Evolutionary conservation across 1,140 invertebrate species (phyloP), one percentile per base, ranked within the genome.

Genomic region (Dendrolimus kikuchii): DNA sequence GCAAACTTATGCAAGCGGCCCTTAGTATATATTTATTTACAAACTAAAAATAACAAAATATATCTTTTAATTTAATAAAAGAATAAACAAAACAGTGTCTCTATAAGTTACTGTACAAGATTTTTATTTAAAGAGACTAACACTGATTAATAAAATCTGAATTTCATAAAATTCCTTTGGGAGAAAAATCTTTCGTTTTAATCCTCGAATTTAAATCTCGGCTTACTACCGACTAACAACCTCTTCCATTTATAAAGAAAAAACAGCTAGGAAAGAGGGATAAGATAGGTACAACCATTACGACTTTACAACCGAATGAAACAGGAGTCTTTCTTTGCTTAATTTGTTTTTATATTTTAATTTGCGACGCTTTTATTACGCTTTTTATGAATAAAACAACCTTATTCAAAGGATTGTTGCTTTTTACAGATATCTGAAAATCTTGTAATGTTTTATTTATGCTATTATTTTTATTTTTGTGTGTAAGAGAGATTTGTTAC

Each of bases 321-420:
- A 53, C 23, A 36, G 40, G 43, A 51, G 23, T 23, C 23, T 23
- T 23, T 38, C 46, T 41, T 5, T 37, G 50, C 10, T 51, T 42
- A 47, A 59, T 51, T 59, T 55, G 40, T 43, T 51, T 52, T 55
- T 51, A 46, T 41, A 50, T 50, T 50, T 50, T 41, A 38, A 41
- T 50, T 23, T 23, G 23, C 23, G 23, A 23, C 23, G 23, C 23
- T 23, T 23, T 23, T 40, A 40, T 50, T 40, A n/a, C 49, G 6
- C 37, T 51, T 9, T 48, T 51, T 52, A 52, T 54, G 51, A 54
- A 55, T 54, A 46, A 58, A 53, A 51, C 48, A 51, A 51, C 52
- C 41, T 47, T 44, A 10, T 38, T 52, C 39, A 59, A 55, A 51
- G 53, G 52, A 46, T 59, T 55, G 40, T 46, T 44, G 55, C 51